Evolutionary conservation across 2,888 invertebrate species (phyloP).

Genomic region (Meiosimyza platycephala): DNA sequence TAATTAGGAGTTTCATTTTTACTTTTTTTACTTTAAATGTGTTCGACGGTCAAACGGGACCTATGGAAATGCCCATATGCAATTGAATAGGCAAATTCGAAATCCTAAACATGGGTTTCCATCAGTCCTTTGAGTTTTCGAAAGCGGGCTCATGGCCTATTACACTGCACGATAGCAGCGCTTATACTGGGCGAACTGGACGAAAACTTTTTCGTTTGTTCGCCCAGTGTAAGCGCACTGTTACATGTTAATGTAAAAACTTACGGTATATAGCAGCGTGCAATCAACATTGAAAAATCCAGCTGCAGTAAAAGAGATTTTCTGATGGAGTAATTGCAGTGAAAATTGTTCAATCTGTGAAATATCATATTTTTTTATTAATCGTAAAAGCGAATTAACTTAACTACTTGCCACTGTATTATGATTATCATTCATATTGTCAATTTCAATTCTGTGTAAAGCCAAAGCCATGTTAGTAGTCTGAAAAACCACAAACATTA

Average conservation of each 20-base stretch:
- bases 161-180: too few relatives aligned
- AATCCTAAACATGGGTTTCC: too few relatives aligned
- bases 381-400: background rate
- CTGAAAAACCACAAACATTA: slow-evolving; percentile 50
- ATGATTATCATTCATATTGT: slow-evolving; percentile 62
- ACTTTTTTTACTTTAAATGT: too few relatives aligned
- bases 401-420: slow-evolving; percentile 63
- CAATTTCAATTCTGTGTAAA: slow-evolving; percentile 65
- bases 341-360: slow-evolving; percentile 68
- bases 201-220: too few relatives aligned
- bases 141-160: too few relatives aligned
- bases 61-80: too few relatives aligned
- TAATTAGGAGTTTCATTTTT: too few relatives aligned
- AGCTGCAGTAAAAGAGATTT: slow-evolving; percentile 66
- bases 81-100: background rate
- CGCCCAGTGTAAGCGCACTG: too few relatives aligned
- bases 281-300: slow-evolving; percentile 69
- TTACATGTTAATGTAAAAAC: slow-evolving; percentile 19
- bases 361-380: background rate
- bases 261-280: slow-evolving; percentile 67
- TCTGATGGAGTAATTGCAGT: slow-evolving; percentile 68
- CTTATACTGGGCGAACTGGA: too few relatives aligned
- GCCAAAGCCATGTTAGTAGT: slow-evolving; percentile 64
- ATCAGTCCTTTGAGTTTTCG: too few relatives aligned
- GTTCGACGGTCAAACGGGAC: too few relatives aligned